Evolutionary conservation across 2,797 vertebrate genomes (phyloP), one percentile per base, ranked within the genome.

Genomic region (Microctenopoma steveboyesi): DNA sequence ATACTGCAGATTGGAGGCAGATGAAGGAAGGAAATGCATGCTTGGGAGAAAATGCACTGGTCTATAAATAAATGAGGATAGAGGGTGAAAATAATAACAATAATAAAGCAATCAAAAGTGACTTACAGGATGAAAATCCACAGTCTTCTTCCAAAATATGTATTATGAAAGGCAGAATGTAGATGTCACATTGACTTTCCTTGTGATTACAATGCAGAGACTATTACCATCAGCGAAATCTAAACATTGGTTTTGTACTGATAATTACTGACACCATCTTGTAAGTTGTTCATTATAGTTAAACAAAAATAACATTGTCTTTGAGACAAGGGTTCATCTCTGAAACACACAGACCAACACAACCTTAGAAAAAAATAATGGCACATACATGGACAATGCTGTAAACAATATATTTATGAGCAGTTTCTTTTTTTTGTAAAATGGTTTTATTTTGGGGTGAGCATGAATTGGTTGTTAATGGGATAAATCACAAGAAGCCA

Each of bases 51-150:
- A 76, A 40, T 46, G 49, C 69, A 63, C 7, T 11, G 1, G 2
- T n/a, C 15, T 67, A 14, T 27, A 60, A 64, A 71, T 67, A 37
- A 76, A 40, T 27, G 18, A 35, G 8, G 62, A 2, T 8, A 22
- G 2, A 42, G 15, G 25, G 5, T 0, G 14, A 2, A 15, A 16
- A 15, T 35, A 33, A 62, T 22, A 46, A 5, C 7, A 53, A 22
- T 30, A 58, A 33, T 9, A 10, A 46, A 33, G 40, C 14, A 35
- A 53, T 27, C 1, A 47, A 60, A 25, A 14, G 15, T 18, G 10
- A 37, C n/a, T 42, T 22, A 49, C 15, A 49, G 6, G 4, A 9
- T 51, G 4, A 42, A 42, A 55, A 48, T 40, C 5, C 37, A 28
- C 4, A 62, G 35, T 30, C 25, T 46, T 55, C 14, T 47, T 50